Evolutionary conservation across 2,888 invertebrate genomes (phyloP).

Genomic region (Patella caerulea): DNA sequence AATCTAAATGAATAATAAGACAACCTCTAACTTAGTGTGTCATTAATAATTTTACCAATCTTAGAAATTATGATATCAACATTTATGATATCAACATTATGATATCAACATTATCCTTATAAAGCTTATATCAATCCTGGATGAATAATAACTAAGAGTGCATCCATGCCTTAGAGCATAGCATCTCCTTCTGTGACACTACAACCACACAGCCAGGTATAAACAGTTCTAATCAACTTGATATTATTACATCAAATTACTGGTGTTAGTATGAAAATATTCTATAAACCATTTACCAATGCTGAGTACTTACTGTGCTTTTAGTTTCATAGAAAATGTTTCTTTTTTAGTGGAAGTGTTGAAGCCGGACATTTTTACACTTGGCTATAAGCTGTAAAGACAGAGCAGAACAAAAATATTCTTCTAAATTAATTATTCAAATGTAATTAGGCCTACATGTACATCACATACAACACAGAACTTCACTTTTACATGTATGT

Average conservation of each 20-base stretch:
- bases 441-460: too few species aligned
- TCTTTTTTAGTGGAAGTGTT: conserved; percentile 49
- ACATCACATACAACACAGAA: too few species aligned
- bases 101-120: not conserved
- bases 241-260: too few species aligned
- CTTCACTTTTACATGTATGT: too few species aligned
- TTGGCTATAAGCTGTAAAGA: not conserved
- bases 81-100: not conserved
- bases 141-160: not conserved
- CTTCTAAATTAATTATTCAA: too few species aligned
- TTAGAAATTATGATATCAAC: not conserved
- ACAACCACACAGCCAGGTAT: too few species aligned
- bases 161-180: not conserved
- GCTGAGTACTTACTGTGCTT: conserved; percentile 52
- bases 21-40: conserved; percentile 1
- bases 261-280: too few species aligned
- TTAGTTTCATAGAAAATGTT: conserved; percentile 52
- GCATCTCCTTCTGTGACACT: too few species aligned
- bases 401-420: too few species aligned
- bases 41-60: too few species aligned
- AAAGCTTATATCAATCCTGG: conserved; percentile 17
- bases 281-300: too few species aligned
- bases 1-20: conserved; percentile 13
- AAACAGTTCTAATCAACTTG: too few species aligned
- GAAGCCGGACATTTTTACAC: conserved; percentile 34